Evolutionary conservation across 2,113 vertebrate genomes (phyloP).

Genomic region (Antigone vipio): DNA sequence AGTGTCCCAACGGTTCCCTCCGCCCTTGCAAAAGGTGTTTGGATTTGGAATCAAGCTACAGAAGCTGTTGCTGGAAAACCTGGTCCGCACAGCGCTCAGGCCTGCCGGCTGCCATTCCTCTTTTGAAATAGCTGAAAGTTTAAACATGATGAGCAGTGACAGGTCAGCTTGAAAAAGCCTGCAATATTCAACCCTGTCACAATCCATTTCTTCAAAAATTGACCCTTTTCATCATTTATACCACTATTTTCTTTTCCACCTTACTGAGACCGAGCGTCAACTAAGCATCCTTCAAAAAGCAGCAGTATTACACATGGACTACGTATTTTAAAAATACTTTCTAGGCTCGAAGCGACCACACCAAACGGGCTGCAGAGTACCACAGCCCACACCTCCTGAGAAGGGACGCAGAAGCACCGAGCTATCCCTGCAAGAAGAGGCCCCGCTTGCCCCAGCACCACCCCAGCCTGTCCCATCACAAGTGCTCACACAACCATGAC

Average conservation of each 20-base stretch:
- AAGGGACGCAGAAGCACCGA: not conserved
- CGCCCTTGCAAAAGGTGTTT: not conserved
- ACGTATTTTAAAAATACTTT: fast-evolving
- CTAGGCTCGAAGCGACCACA: not conserved
- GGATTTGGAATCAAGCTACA: not conserved
- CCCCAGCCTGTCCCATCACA: fast-evolving
- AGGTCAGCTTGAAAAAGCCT: not conserved
- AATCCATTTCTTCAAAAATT: not conserved
- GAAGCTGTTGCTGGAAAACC: not conserved
- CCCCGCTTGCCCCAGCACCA: not conserved
- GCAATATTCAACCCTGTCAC: not conserved
- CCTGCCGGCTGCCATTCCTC: not conserved
- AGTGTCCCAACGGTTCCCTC: fast-evolving
- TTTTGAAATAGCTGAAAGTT: not conserved
- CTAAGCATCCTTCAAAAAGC: not conserved
- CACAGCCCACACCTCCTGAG: fast-evolving
- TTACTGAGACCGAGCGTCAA: not conserved
- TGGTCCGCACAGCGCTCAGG: not conserved
- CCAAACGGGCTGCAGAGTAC: not conserved
- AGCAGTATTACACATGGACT: not conserved
- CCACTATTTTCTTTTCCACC: not conserved
- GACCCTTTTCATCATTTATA: not conserved
- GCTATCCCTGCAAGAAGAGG: not conserved
- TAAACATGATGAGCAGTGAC: not conserved
- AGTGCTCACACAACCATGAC: fast-evolving